phyloP scores from a whole-genome alignment of 2,888 invertebrate genomes.

The Thelaira solivaga region DNA sequence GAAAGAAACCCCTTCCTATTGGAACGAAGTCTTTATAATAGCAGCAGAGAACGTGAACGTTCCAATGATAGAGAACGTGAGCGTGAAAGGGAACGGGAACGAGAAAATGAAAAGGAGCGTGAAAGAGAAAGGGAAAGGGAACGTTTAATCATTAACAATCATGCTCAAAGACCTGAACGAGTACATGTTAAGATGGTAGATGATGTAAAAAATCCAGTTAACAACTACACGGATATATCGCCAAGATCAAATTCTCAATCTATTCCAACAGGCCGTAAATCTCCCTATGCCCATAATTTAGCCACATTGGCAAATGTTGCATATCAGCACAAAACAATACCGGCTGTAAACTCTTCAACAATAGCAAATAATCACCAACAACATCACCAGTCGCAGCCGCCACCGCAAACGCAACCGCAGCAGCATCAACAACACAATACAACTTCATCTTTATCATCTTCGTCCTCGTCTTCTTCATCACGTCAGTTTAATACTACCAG shows the following conservation, averaged over 20 bases:
- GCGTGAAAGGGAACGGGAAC: conserved; percentile 36
- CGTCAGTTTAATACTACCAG: conserved; percentile 29
- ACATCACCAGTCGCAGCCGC: no score
- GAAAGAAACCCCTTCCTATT: conserved; percentile 47
- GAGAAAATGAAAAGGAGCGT: conserved; percentile 43
- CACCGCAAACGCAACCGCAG: background rate
- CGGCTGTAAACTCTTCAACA: conserved; percentile 64
- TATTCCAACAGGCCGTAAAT: conserved; percentile 72
- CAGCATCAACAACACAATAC: conserved; percentile 26
- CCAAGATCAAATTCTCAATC: conserved; percentile 64
- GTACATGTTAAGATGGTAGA: conserved; percentile 79
- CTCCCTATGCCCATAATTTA: conserved; percentile 70
- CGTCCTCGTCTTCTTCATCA: conserved; percentile 7
- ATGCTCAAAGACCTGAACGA: conserved; percentile 80
- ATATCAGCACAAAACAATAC: conserved; percentile 73
- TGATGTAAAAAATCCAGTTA: conserved; percentile 61
- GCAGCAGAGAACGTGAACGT: conserved; percentile 79
- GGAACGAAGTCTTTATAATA: conserved; percentile 50
- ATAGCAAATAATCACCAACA: conserved; percentile 34
- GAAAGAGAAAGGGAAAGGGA: conserved; percentile 48
- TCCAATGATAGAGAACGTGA: conserved; percentile 60
- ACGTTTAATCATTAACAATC: conserved; percentile 79
- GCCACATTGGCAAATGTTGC: conserved; percentile 76
- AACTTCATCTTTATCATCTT: conserved; percentile 34
- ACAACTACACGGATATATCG: conserved; percentile 52